Percentiles rank a stretch among this genome's conserved stretches.
These are phyloP conservation scores for Python bivittatus DNA, from an alignment of 2,113 vertebrate species.

Conservation along the genomic window DNA sequence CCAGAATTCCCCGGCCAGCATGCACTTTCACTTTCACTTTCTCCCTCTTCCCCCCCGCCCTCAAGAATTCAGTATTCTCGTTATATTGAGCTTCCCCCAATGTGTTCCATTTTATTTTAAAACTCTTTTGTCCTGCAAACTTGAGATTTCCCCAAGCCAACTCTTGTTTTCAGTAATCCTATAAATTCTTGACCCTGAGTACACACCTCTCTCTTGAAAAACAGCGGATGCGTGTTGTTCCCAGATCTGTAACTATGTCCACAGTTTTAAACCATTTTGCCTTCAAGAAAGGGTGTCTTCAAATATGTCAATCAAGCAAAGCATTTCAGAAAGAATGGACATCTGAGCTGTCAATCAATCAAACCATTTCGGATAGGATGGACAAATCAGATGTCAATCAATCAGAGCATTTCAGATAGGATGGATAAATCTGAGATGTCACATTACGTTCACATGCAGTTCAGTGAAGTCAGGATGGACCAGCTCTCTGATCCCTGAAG, in stretches of 20 bases:
- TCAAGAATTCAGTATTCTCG: too few relatives aligned
- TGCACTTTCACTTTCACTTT: too few relatives aligned
- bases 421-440: neutral
- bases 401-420: neutral
- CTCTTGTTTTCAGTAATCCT: neutral
- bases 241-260: fast-evolving
- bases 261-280: neutral
- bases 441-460: neutral
- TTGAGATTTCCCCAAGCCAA: too few relatives aligned
- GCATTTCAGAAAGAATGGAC: neutral
- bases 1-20: too few relatives aligned
- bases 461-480: neutral
- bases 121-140: too few relatives aligned
- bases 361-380: neutral
- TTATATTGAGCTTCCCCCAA: too few relatives aligned
- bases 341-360: neutral
- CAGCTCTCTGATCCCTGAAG: neutral
- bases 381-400: neutral
- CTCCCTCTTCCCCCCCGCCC: too few relatives aligned
- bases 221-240: neutral
- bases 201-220: neutral
- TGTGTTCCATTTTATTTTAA: too few relatives aligned
- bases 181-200: neutral
- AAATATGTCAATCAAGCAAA: too few relatives aligned
- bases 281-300: neutral